phyloP scores from a whole-genome alignment of 2,888 invertebrate species.

The Rhodophaea formosa region DNA sequence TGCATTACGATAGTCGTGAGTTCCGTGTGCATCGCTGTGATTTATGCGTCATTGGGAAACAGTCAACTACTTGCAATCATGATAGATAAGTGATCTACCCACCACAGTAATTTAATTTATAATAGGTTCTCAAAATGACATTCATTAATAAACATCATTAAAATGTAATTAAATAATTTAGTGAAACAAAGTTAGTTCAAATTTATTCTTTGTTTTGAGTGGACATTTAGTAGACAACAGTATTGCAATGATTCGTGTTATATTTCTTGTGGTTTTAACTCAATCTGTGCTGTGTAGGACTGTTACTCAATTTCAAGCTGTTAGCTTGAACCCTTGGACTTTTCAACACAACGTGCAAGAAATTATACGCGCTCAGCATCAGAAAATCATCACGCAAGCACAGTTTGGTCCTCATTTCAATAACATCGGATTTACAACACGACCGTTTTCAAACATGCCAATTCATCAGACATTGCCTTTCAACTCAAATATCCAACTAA shows the following conservation, averaged over 20 bases:
- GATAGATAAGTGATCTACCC: neutral
- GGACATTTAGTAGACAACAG: neutral
- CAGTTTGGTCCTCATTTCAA: neutral
- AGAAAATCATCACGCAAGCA: neutral
- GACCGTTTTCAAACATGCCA: neutral
- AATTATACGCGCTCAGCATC: neutral
- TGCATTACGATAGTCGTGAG: neutral
- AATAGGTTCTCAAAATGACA: neutral
- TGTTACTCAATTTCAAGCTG: neutral
- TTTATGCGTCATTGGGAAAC: slow-evolving; percentile 3
- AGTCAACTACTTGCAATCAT: neutral
- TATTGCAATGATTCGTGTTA: slow-evolving; percentile 2
- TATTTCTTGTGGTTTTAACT: slow-evolving; percentile 1
- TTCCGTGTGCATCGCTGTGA: neutral
- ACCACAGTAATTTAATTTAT: neutral
- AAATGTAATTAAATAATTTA: neutral
- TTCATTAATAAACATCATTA: neutral
- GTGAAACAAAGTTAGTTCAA: neutral
- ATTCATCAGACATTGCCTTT: neutral
- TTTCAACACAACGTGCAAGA: neutral
- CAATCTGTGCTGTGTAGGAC: neutral
- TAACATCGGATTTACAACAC: neutral
- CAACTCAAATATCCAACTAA: slow-evolving; percentile 1
- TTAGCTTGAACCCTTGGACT: neutral
- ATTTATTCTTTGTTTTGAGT: neutral